Percentiles rank a stretch among this genome's conserved stretches.
Conservation (phyloP, 1,140 invertebrate species). For the Macrobrachium rosenbergii region DNA sequence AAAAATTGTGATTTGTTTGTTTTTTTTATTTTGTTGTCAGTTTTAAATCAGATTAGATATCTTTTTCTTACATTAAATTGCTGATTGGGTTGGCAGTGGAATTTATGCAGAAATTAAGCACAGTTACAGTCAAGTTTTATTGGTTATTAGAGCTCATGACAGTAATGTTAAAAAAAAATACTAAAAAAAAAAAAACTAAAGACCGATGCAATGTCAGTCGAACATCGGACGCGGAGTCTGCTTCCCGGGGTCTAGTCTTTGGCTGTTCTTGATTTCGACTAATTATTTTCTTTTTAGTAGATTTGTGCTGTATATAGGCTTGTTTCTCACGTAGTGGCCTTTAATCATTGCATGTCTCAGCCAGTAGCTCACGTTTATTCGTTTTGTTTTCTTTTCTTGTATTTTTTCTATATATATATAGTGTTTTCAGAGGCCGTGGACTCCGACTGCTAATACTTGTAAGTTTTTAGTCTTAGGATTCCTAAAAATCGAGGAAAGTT, state of each 20-base stretch:
- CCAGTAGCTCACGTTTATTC: not conserved
- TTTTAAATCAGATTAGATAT: not conserved
- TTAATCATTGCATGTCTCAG: slow-evolving; percentile 38
- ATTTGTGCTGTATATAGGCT: slow-evolving; percentile 51
- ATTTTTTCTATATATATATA: slow-evolving; percentile 20
- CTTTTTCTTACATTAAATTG: too few relatives aligned
- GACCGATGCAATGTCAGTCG: not conserved
- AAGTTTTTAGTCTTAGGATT: too few relatives aligned
- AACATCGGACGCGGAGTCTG: slow-evolving; percentile 28
- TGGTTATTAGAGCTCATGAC: not conserved
- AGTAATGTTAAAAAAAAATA: slow-evolving; percentile 6
- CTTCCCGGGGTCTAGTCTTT: slow-evolving; percentile 46
- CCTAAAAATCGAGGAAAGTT: too few relatives aligned
- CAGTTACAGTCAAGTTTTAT: too few relatives aligned
- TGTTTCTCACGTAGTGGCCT: slow-evolving; percentile 47
- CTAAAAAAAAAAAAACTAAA: not conserved
- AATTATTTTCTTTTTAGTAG: slow-evolving; percentile 20
- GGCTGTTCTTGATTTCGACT: slow-evolving; percentile 62
- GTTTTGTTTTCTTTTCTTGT: slow-evolving; percentile 20
- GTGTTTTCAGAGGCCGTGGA: slow-evolving; percentile 55
- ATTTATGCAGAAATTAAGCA: not conserved
- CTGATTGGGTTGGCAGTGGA: too few relatives aligned
- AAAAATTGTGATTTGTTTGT: slow-evolving; percentile 15
- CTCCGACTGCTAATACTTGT: not conserved
- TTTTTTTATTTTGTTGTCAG: not conserved